Evolutionary conservation across 2,888 invertebrate genomes (phyloP).

Genomic region (Ferrisia virgata): DNA sequence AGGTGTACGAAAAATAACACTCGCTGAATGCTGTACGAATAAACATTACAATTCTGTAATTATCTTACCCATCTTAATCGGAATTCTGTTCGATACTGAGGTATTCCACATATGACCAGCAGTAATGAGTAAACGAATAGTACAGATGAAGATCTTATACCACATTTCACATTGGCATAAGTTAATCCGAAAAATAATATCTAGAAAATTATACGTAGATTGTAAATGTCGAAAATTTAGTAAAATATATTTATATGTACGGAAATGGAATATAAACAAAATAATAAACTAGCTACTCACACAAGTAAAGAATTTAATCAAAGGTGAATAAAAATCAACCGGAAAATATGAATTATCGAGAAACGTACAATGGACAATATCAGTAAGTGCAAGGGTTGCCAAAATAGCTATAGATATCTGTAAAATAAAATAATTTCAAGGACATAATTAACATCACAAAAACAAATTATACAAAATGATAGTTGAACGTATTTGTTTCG

Average conservation of each 20-base stretch:
- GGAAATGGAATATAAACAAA: too few species aligned
- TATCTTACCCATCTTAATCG: neutral
- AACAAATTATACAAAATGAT: neutral
- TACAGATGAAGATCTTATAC: constrained; percentile 84
- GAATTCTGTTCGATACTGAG: constrained; percentile 62
- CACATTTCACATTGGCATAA: constrained; percentile 60
- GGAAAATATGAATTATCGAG: constrained; percentile 51
- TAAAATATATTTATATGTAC: too few species aligned
- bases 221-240: too few species aligned
- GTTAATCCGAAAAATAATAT: constrained; percentile 38
- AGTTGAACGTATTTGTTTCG: too few species aligned
- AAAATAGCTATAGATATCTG: constrained; percentile 60
- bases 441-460: neutral
- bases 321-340: constrained; percentile 74
- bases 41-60: neutral
- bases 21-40: too few species aligned
- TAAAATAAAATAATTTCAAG: constrained; percentile 35
- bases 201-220: neutral
- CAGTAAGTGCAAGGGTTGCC: constrained; percentile 65
- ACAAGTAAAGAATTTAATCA: constrained; percentile 74
- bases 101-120: constrained; percentile 66
- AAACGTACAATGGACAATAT: constrained; percentile 57
- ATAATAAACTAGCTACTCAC: too few species aligned
- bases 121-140: constrained; percentile 89
- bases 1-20: too few species aligned